Evolutionary conservation across 2,113 vertebrate species (phyloP), one percentile per base, ranked within the genome.

Genomic region (Pseudorasbora parva): DNA sequence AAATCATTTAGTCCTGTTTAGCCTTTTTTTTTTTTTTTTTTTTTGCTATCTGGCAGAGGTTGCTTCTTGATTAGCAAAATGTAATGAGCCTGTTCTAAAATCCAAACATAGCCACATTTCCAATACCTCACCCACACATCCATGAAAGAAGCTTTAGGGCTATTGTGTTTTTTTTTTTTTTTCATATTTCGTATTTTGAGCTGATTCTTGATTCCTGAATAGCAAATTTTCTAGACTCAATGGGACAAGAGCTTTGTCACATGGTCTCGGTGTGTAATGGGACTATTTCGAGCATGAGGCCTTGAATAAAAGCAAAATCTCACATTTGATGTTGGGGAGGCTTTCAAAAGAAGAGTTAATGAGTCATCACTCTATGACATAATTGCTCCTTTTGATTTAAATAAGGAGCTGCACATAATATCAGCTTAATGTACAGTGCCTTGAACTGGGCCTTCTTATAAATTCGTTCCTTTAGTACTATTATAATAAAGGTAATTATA

Each of bases 401-500:
- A 93, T 93, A 92, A 91, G 92, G 91, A 92, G 90, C 90, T 89
- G 89, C 85, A 88, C 88, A 90, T 94, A 93, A 93, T 92, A 93
- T 91, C 90, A 81, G 87, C 92, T 89, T 91, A 88, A 90, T 93
- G 91, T 91, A 89, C 90, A 87, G 86, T 88, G 87, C 92, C 89
- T 87, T 87, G 90, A 92, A 91, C 89, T 89, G 71, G 80, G 88
- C 84, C 90, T 91, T 51, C 56, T 93, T 89, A 91, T 88, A 92
- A 92, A 93, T 84, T 89, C 86, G 86, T 91, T 91, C 89, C 88
- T 94, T 93, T 92, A 89, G 90, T 92, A 87, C 88, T 86, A 90
- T 91, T 91, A 93, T 93, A 92, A 94, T 94, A 92, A 92, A 89
- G 90, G 87, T 93, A 93, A 94, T 94, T 92, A 93, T 91, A 92